phyloP scores from a whole-genome alignment of 2,113 vertebrate species.

The Onychostoma macrolepis region DNA sequence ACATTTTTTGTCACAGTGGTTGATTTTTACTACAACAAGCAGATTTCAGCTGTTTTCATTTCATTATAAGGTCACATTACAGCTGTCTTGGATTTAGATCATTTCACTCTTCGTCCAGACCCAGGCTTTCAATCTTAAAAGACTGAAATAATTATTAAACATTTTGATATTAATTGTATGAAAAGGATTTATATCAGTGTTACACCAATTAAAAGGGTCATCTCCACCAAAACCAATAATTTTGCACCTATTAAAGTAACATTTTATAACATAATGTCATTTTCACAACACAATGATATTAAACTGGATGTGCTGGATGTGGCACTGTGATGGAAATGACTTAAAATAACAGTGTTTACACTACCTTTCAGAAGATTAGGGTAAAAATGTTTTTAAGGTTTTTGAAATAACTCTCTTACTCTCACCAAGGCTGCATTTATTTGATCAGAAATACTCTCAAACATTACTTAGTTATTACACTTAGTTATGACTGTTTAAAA shows the following conservation, averaged over 20 bases:
- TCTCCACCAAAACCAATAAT: neutral
- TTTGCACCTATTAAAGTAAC: neutral
- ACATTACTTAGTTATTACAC: neutral
- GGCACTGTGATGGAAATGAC: neutral
- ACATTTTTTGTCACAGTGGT: neutral
- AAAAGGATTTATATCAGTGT: neutral
- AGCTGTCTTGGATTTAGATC: neutral
- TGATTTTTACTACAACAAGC: neutral
- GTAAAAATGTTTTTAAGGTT: neutral
- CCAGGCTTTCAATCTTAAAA: neutral
- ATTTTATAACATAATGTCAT: neutral
- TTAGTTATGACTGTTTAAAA: neutral
- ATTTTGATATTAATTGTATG: neutral
- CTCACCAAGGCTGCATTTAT: neutral
- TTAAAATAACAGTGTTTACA: neutral
- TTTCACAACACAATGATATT: neutral
- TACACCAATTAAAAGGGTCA: neutral
- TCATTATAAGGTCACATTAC: neutral
- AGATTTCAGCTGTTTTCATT: neutral
- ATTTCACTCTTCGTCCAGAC: neutral
- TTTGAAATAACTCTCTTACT: neutral
- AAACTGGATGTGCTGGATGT: neutral
- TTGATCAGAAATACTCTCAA: neutral
- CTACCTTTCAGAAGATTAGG: neutral
- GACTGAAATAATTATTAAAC: neutral